phyloP scores from a whole-genome alignment of 2,113 vertebrate genomes.

The Oenanthe melanoleuca region DNA sequence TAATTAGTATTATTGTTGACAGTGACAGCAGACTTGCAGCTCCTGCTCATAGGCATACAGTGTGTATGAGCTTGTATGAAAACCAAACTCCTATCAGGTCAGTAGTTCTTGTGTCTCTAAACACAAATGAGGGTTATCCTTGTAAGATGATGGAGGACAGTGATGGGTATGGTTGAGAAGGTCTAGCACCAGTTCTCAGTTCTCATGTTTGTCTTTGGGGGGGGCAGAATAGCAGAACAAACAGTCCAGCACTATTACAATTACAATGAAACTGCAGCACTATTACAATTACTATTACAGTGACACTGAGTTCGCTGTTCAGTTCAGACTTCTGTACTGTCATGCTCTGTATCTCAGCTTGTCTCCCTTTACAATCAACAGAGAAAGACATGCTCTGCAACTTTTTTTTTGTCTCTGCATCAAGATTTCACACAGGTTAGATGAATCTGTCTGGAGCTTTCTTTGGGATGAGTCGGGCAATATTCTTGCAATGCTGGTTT shows the following conservation, averaged over 20 bases:
- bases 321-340: neutral
- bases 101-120: neutral
- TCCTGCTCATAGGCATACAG: neutral
- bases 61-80: neutral
- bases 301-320: neutral
- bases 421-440: neutral
- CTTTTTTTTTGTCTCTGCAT: neutral
- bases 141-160: neutral
- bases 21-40: neutral
- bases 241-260: neutral
- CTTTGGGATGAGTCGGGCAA: neutral
- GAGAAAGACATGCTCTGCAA: neutral
- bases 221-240: neutral
- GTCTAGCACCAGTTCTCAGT: neutral
- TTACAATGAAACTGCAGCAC: neutral
- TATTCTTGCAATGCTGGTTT: neutral
- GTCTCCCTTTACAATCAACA: neutral
- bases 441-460: neutral
- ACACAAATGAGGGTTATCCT: neutral
- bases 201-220: neutral
- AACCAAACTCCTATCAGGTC: neutral
- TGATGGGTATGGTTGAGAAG: neutral
- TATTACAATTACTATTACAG: neutral
- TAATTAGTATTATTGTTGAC: neutral
- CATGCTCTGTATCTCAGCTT: neutral